Conservation (phyloP, 2,113 vertebrate species). For the Odobenus rosmarus region DNA sequence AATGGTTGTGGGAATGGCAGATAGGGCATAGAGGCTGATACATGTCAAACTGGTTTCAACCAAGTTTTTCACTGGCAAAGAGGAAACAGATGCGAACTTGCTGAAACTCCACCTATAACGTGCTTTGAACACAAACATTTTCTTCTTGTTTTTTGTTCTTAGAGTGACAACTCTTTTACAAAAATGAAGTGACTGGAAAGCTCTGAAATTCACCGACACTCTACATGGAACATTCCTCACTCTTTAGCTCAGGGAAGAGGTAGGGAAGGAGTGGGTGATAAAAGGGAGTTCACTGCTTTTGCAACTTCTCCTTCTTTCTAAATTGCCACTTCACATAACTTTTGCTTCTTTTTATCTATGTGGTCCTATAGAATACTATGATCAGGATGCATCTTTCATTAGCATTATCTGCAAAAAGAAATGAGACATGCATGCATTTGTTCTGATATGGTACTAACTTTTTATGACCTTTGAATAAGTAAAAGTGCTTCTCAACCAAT, state of each 20-base stretch:
- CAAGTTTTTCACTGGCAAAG: slow-evolving; percentile 12
- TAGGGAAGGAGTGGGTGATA: background rate
- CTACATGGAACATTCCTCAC: background rate
- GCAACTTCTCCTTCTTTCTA: background rate
- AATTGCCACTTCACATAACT: background rate
- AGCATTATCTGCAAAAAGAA: background rate
- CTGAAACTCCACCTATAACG: background rate
- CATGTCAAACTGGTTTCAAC: background rate
- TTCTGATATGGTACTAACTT: background rate
- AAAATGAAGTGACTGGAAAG: background rate
- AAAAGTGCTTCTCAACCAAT: background rate
- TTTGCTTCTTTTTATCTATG: background rate
- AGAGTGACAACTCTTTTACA: slow-evolving; percentile 35
- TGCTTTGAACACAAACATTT: slow-evolving; percentile 37
- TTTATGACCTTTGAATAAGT: slow-evolving; percentile 38
- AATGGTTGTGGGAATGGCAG: background rate
- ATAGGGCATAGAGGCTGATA: background rate
- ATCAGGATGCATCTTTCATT: background rate
- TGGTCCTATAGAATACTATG: background rate
- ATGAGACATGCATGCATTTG: background rate
- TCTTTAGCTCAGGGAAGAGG: background rate
- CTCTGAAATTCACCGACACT: background rate
- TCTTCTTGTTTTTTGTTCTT: background rate
- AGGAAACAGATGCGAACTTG: slow-evolving; percentile 13
- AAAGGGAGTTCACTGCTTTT: background rate